These are phyloP conservation scores for Thelaira solivaga DNA, from an alignment of 2,888 invertebrate genomes.

Conservation along the genomic window DNA sequence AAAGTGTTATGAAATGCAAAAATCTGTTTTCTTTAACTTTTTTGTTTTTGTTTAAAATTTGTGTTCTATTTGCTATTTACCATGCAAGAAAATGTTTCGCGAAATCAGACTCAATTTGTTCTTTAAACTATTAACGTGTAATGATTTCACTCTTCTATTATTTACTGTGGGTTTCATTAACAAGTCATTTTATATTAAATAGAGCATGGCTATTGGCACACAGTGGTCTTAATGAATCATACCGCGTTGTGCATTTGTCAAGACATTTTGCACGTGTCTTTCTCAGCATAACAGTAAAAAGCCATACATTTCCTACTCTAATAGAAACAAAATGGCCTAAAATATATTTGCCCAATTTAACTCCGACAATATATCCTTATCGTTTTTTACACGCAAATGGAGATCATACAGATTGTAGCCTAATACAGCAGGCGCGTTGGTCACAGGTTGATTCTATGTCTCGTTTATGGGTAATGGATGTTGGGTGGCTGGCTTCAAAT, in stretches of 20 bases:
- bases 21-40: background rate
- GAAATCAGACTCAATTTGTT: slow-evolving; percentile 19
- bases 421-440: slow-evolving; percentile 72
- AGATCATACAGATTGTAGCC: slow-evolving; percentile 66
- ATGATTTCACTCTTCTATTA: slow-evolving; percentile 26
- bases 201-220: slow-evolving; percentile 68
- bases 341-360: slow-evolving; percentile 68
- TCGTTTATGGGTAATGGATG: slow-evolving; percentile 73
- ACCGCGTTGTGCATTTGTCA: slow-evolving; percentile 71
- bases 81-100: background rate
- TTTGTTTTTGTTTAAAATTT: too few relatives aligned
- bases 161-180: slow-evolving; percentile 33
- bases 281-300: slow-evolving; percentile 69
- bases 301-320: slow-evolving; percentile 69
- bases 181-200: slow-evolving; percentile 1
- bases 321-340: slow-evolving; percentile 73
- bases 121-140: slow-evolving; percentile 27
- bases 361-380: slow-evolving; percentile 67
- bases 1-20: slow-evolving; percentile 23
- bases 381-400: slow-evolving; percentile 67
- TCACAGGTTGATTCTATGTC: slow-evolving; percentile 73
- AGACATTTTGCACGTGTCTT: slow-evolving; percentile 72
- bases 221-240: slow-evolving; percentile 71
- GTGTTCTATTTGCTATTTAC: background rate
- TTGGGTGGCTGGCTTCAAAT: slow-evolving; percentile 64